Evolutionary conservation across 2,797 vertebrate species (phyloP).

Genomic region (Phataginus tricuspis): DNA sequence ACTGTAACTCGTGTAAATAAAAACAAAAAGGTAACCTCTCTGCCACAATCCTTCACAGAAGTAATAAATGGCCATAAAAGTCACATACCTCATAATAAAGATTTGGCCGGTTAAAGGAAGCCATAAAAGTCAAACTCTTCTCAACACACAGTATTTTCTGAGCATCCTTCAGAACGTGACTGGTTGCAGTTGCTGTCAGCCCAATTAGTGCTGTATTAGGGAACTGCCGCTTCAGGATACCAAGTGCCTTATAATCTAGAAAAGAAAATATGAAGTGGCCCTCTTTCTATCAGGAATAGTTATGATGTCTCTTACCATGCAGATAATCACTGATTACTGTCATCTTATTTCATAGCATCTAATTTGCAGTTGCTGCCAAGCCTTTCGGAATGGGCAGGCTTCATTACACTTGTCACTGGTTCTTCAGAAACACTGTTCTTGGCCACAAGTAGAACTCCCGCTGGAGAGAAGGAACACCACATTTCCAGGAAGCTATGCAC

Average conservation of each 20-base stretch:
- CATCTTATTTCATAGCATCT: not conserved
- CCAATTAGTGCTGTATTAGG: conserved; percentile 92
- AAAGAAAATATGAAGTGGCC: not conserved
- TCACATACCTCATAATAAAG: conserved; percentile 94
- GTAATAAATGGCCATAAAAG: not conserved
- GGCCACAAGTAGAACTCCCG: not conserved
- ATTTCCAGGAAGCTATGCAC: not conserved
- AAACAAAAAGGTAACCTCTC: conserved; percentile 1
- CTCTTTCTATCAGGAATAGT: not conserved
- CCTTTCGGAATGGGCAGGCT: not conserved
- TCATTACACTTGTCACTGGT: not conserved
- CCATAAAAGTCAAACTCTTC: conserved; percentile 92
- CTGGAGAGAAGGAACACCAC: not conserved
- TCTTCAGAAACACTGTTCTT: conserved; percentile 21
- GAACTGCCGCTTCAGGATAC: conserved; percentile 98
- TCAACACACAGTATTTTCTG: conserved; percentile 94
- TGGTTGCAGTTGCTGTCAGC: conserved; percentile 97
- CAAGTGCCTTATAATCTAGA: conserved; percentile 97
- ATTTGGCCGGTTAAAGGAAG: conserved; percentile 96
- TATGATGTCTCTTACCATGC: not conserved
- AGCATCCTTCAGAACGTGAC: conserved; percentile 93
- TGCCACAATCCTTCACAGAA: not conserved
- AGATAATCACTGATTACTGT: not conserved
- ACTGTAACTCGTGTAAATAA: not conserved
- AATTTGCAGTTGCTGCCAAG: not conserved